Base-by-base conservation (phyloP, 1,140 invertebrate genomes). In the Leptestheria dahalacensis region DNA sequence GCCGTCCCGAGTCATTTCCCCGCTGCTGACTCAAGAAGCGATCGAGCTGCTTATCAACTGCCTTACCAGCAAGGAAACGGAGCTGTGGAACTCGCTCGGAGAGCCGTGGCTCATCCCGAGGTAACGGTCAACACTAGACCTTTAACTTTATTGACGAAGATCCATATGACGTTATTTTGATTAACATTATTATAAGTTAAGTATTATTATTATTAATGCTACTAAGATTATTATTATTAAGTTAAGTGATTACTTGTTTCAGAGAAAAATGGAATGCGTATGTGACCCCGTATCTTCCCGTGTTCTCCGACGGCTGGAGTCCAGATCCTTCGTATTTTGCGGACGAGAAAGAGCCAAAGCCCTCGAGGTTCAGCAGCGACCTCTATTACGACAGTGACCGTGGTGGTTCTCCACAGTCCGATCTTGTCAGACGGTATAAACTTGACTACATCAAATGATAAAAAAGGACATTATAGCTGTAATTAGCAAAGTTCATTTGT, bases 61-160 rank as follows among this genome's bases (percentile, higher is more conserved):
- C 71, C 85, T 99, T 24, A 97, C 91, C 26, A 96, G 92, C 66
- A 97, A 97, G 70, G 96, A 99, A 75, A 90, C 88, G 0, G 96
- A 99, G 71, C 72, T 99, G 1, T 99, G 95, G 96, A 90, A 94
- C 71, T 93, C 91, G 0, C 73, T 99, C 0, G 93, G 93, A 4
- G 88, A 91, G 57, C 82, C 89, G 21, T 97, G 93, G 93, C 80
- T 88, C 54, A 80, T 89, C 26, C 87, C 89, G 28, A 81, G 80
- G 81, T 86, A 73, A 66, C 6, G 6, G 15, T 41, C 33, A 41
- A 15, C 6, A 41, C 6, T 41, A 41, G 33, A 9, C 33, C 15
- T 9, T 41, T 9, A 15, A 41, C 33, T 41, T 6, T 9, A 41
- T 41, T 41, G 6, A 41, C n/a, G n/a, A n/a, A n/a, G n/a, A n/a